A percentile compares a stretch with the other conserved stretches of the same genome.
Conservation (phyloP, 2,797 vertebrate genomes). For the Peromyscus nudipes region DNA sequence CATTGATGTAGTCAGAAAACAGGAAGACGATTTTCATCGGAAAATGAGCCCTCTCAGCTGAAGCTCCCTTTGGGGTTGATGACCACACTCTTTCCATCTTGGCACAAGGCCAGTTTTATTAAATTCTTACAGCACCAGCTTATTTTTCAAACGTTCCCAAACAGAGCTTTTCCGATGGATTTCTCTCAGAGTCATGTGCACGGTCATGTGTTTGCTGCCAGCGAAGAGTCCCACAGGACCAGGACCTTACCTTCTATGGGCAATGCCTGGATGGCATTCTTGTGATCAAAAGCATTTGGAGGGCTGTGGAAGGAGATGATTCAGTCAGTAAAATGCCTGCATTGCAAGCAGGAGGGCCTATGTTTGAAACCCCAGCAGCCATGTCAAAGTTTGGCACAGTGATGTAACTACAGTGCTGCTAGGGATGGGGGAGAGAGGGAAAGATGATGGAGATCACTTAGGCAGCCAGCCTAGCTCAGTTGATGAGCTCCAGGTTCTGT, state of each 20-base stretch:
- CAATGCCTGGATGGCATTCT: conserved; percentile 5
- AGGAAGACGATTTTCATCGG: conserved; percentile 80
- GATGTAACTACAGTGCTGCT: too few species aligned
- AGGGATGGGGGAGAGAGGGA: too few species aligned
- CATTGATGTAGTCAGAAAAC: conserved; percentile 83
- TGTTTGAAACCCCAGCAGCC: neutral
- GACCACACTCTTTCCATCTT: conserved; percentile 79
- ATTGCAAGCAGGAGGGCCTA: neutral
- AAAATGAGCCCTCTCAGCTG: conserved; percentile 82
- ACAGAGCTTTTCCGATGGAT: conserved; percentile 67
- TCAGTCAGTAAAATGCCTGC: neutral
- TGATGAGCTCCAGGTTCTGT: neutral
- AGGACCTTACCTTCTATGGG: conserved; percentile 37
- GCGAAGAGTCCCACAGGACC: conserved; percentile 31
- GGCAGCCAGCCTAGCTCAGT: neutral
- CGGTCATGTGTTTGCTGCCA: conserved; percentile 56
- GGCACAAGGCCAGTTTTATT: conserved; percentile 77
- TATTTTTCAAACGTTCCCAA: conserved; percentile 77
- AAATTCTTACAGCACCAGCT: conserved; percentile 77
- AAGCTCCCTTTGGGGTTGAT: conserved; percentile 80
- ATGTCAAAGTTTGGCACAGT: neutral
- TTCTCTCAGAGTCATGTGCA: conserved; percentile 67
- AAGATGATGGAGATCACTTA: too few species aligned
- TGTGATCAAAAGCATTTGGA: conserved; percentile 36
- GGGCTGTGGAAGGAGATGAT: neutral